Evolutionary conservation across 1,140 invertebrate genomes (phyloP), one percentile per base, ranked within the genome.

Genomic region (Archegozetes longisetosus): DNA sequence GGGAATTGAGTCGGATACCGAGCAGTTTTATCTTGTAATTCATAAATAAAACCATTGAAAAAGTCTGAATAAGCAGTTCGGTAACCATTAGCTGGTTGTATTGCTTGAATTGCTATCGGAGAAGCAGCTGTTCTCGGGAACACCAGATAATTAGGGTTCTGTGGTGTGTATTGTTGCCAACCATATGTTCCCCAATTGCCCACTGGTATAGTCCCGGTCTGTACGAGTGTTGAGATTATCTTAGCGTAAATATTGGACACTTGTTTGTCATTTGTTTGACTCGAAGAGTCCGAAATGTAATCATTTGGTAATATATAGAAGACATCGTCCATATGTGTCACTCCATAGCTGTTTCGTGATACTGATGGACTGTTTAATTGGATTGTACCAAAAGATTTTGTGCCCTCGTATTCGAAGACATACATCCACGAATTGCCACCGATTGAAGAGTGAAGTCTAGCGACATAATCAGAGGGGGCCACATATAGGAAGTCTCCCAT

Each of bases 401-500:
- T 49, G 9, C 60, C 60, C n/a, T 27, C 32, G 50, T 63, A 63
- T n/a, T 54, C 58, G 27, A 62, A 61, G 9, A 62, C 52, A 24
- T 32, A 55, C 53, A 61, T 40, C 22, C 55, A 23, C 1, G 28
- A 23, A 23, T 24, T 12, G 6, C 17, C 47, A 12, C 48, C 61
- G 6, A 9, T 9, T 1, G 24, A 20, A 4, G 58, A 40, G 46
- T 63, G 62, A 2, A 62, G 24, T 50, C 25, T 9, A 2, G 52
- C 53, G 3, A 52, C 48, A 40, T 55, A 46, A 17, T 61, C 58
- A 14, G 47, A 25, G 2, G 62, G 62, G 1, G 46, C 52, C 0
- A 40, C n/a, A 32, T 62, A 61, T 1, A 63, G 53, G 28, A 57
- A 63, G 46, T 63, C 62, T 9, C 62, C 62, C 1, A 63, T 13